Conservation (phyloP, 1,140 invertebrate species). For the Reticulitermes speratus region DNA sequence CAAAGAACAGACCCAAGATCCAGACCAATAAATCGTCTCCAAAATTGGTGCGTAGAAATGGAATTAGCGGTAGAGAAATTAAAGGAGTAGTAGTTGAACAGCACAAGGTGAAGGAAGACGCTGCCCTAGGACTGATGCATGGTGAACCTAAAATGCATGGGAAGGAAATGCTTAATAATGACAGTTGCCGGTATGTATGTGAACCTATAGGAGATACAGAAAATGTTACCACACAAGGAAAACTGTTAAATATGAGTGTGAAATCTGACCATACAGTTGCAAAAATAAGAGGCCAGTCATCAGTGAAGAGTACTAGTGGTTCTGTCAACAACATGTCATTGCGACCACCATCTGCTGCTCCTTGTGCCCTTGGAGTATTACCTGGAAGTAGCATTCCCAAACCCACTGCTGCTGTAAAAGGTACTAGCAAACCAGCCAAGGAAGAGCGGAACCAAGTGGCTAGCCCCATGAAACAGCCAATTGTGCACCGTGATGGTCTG, state of each 20-base stretch:
- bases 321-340: conserved; percentile 8
- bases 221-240: conserved; percentile 19
- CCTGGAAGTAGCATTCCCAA: conserved; percentile 80
- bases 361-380: conserved; percentile 30
- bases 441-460: conserved; percentile 36
- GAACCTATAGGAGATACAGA: conserved; percentile 1
- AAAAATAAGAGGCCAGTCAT: conserved; percentile 32
- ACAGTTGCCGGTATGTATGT: background rate
- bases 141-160: conserved; percentile 15
- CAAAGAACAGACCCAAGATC: conserved; percentile 23
- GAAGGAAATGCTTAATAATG: conserved; percentile 20
- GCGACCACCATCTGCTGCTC: conserved; percentile 38
- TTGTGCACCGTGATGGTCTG: conserved; percentile 32
- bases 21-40: conserved; percentile 4
- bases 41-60: conserved; percentile 21
- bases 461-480: conserved; percentile 44
- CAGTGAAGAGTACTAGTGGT: conserved; percentile 7
- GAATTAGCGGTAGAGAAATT: background rate
- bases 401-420: conserved; percentile 86
- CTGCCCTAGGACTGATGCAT: background rate
- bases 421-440: conserved; percentile 64
- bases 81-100: conserved; percentile 3
- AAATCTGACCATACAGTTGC: conserved; percentile 20
- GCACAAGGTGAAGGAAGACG: background rate
- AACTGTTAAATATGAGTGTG: conserved; percentile 5